Percentiles rank a stretch among this genome's conserved stretches.
These are phyloP conservation scores for Calephelis nemesis DNA, from an alignment of 1,140 invertebrate species.

Conservation along the genomic window DNA sequence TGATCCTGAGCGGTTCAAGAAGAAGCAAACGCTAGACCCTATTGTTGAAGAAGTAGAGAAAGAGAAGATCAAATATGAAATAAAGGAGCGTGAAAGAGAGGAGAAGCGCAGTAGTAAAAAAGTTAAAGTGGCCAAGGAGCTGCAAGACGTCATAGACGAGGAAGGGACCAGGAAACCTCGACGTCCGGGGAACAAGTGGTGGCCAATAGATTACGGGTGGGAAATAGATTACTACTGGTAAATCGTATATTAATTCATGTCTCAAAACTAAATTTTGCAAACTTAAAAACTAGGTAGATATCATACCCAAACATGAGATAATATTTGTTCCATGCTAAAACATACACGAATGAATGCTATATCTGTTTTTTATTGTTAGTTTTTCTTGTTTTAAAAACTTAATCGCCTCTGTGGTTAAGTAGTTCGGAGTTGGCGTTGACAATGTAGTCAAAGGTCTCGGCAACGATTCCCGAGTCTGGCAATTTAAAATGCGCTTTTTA, in stretches of 20 bases:
- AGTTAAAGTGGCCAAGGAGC: conserved; percentile 24
- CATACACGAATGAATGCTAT: too few species aligned
- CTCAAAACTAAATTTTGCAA: not conserved
- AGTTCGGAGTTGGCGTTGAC: too few species aligned
- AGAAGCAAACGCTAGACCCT: not conserved
- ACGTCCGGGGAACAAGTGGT: conserved; percentile 28
- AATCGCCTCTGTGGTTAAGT: too few species aligned
- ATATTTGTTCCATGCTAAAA: not conserved
- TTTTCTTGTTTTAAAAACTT: too few species aligned
- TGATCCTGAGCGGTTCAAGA: not conserved
- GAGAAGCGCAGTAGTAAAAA: conserved; percentile 27
- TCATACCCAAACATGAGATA: too few species aligned
- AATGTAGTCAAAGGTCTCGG: too few species aligned
- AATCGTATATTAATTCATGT: not conserved
- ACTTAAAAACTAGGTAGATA: too few species aligned
- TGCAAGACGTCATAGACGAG: not conserved
- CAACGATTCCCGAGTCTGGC: too few species aligned
- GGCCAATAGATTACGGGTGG: conserved; percentile 46
- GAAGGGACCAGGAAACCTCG: not conserved
- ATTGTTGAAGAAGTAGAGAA: not conserved
- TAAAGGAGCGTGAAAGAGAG: conserved; percentile 20
- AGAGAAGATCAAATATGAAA: conserved; percentile 7
- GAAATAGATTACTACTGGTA: conserved; percentile 44
- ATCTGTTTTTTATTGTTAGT: too few species aligned
- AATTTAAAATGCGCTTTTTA: too few species aligned